Base-by-base conservation (phyloP, 2,113 vertebrate genomes). In the Nyctereutes procyonoides region DNA sequence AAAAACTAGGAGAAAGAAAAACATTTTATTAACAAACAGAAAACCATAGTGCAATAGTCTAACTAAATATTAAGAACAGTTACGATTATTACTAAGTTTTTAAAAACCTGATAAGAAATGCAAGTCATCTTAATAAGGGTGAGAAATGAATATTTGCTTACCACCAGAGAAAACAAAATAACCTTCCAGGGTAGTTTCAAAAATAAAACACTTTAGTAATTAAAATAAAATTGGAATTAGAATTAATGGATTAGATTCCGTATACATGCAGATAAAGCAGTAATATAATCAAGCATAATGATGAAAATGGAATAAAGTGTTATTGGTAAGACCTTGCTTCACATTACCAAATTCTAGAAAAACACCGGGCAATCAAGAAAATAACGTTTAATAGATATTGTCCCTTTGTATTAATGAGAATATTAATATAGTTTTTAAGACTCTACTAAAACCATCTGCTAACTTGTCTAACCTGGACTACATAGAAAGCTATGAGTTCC, bases 151-250 rank as follows among this genome's bases (percentile, higher is more conserved):
- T 93, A 91, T 94, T 95, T 91, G 48, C 60, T 89, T 96, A 95
- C 93, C 96, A 87, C 67, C 79, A 93, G 38, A 94, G 32, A 83
- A 96, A 97, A 92, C 43, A 98, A 96, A 97, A 92, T 55, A 87
- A 80, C 81, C 80, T 92, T 93, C 80, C 56, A 77, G 90, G 83
- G 76, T 82, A 85, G 53, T 74, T 95, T 96, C 74, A 88, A 94
- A 95, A 96, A 63, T 92, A 95, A 84, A 96, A 84, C 76, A 92
- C 89, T 95, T 89, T 86, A 91, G 92, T 92, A 92, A 97, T 96
- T 97, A 95, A 96, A 97, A 93, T 88, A 92, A 96, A 96, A 95
- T 94, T 90, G 85, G 60, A 89, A 83, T 92, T 67, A 92, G 32
- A 93, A 89, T 92, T 93, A 98, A 93, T 96, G 65, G 55, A 88